Evolutionary conservation across 1,140 invertebrate genomes (phyloP).

Genomic region (Chionoecetes opilio): DNA sequence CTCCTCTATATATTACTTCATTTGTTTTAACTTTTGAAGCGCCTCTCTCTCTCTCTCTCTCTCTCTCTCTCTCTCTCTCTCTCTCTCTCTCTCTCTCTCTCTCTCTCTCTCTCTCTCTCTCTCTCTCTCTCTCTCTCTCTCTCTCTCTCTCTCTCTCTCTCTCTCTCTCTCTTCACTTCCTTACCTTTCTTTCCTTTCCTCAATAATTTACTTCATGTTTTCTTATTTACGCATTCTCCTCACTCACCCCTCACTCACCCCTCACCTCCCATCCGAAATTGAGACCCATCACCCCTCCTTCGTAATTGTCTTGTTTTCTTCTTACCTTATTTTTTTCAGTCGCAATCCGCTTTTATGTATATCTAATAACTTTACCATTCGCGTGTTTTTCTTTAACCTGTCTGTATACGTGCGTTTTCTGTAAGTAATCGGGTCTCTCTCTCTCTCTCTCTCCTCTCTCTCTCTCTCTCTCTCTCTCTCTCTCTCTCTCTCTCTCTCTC

Average conservation of each 20-base stretch:
- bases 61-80: neutral
- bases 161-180: no score
- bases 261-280: neutral
- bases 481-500: slow-evolving; percentile 55
- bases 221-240: neutral
- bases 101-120: neutral
- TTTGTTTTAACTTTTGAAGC: neutral
- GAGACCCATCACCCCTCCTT: neutral
- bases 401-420: no score
- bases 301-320: neutral
- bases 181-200: no score
- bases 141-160: neutral
- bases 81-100: neutral
- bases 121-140: neutral
- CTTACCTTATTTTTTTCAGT: neutral
- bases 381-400: neutral
- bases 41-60: neutral
- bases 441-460: slow-evolving; percentile 30
- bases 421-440: neutral
- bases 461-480: slow-evolving; percentile 51
- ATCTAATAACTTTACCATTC: neutral
- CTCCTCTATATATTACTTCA: no score
- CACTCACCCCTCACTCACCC: neutral
- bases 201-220: neutral
- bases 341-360: neutral